phyloP scores from a whole-genome alignment of 2,888 invertebrate species.

The Meteorus colon region DNA sequence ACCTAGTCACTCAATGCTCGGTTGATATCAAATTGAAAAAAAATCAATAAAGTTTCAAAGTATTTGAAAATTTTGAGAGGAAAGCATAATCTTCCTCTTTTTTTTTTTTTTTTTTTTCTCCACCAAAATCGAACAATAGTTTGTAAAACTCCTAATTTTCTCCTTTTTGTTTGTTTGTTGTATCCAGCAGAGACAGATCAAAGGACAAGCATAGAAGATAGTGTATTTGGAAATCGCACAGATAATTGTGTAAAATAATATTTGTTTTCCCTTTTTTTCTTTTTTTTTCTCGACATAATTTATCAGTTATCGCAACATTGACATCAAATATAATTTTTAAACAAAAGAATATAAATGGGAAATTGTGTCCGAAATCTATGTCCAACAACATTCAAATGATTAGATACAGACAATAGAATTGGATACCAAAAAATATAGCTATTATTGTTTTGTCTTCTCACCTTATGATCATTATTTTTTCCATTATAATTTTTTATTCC shows the following conservation, averaged over 20 bases:
- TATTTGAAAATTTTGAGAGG: too few relatives aligned
- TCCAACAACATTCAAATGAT: background rate
- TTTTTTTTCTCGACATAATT: conserved; percentile 14
- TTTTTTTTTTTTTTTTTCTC: conserved; percentile 52
- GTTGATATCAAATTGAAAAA: conserved; percentile 41
- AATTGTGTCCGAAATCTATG: background rate
- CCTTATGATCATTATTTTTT: background rate
- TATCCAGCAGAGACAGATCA: conserved; percentile 70
- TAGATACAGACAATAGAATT: conserved; percentile 9
- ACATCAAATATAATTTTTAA: background rate
- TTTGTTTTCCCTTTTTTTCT: conserved; percentile 22
- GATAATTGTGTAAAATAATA: conserved; percentile 31
- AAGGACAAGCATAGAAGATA: conserved; percentile 71
- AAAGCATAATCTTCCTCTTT: too few relatives aligned
- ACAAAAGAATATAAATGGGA: background rate
- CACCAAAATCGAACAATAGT: conserved; percentile 41
- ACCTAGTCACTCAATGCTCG: conserved; percentile 4
- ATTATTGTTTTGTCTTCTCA: background rate
- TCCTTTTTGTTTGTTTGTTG: conserved; percentile 61
- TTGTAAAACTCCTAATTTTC: conserved; percentile 48
- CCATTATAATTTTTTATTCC: conserved; percentile 25
- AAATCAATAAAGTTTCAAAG: conserved; percentile 44
- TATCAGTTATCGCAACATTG: background rate
- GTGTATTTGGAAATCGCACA: conserved; percentile 51
- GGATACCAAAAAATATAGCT: conserved; percentile 1